These are phyloP conservation scores for Drosophila fuyamai DNA, from an alignment of 1,140 invertebrate genomes.

Conservation along the genomic window DNA sequence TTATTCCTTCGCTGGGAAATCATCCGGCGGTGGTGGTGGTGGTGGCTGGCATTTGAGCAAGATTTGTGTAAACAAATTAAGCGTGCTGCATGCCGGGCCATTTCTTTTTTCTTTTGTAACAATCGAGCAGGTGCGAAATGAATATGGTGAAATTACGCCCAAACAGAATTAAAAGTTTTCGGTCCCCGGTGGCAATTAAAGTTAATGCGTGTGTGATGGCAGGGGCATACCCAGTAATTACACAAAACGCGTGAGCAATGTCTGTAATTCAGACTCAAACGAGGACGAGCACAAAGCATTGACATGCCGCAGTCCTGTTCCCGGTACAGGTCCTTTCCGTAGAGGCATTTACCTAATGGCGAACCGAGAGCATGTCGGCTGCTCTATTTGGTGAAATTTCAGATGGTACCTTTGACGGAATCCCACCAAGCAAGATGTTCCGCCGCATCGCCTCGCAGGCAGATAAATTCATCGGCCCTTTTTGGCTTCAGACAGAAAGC, in stretches of 20 bases:
- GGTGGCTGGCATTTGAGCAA: constrained; percentile 36
- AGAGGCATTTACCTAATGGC: constrained; percentile 11
- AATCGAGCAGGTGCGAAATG: constrained; percentile 52
- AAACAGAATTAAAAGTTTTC: constrained; percentile 51
- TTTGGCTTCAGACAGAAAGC: constrained; percentile 9
- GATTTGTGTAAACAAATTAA: constrained; percentile 80
- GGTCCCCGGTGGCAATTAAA: constrained; percentile 45
- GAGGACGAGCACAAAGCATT: constrained; percentile 43
- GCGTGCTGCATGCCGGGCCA: constrained; percentile 25
- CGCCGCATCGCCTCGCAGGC: not conserved
- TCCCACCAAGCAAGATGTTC: not conserved
- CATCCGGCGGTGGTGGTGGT: constrained; percentile 21
- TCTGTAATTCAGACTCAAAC: constrained; percentile 48
- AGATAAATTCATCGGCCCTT: constrained; percentile 12
- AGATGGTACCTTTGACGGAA: constrained; percentile 46
- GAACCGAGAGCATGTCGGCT: not conserved
- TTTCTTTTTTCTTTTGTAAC: constrained; percentile 15
- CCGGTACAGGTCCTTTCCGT: not conserved
- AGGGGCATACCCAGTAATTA: constrained; percentile 49
- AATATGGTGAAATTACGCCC: constrained; percentile 36
- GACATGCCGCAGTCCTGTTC: constrained; percentile 15
- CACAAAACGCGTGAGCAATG: constrained; percentile 65
- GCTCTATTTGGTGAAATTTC: constrained; percentile 51
- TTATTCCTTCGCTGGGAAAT: constrained; percentile 43
- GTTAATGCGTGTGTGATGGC: constrained; percentile 44